Evolutionary conservation across 2,113 vertebrate species (phyloP).

Genomic region (Mesitornis unicolor): DNA sequence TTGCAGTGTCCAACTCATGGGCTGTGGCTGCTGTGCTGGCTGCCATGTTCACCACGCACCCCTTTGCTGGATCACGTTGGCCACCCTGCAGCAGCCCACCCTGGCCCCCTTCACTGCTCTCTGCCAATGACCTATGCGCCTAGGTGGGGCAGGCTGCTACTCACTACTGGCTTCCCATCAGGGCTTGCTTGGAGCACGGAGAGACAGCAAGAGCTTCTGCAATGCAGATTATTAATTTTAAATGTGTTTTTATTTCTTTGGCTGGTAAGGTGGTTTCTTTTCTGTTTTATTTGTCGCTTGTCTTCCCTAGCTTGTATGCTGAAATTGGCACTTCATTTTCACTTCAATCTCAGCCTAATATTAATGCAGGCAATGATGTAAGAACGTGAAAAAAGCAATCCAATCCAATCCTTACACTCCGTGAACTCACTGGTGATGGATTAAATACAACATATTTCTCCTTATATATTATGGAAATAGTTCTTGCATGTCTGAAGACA

Average conservation of each 20-base stretch:
- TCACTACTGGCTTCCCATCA: background rate
- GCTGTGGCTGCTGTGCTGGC: background rate
- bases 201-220: background rate
- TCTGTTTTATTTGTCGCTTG: background rate
- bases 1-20: rapidly evolving
- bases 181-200: rapidly evolving
- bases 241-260: background rate
- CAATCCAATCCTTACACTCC: background rate
- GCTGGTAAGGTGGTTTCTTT: background rate
- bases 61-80: rapidly evolving
- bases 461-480: constrained; percentile 30
- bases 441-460: constrained; percentile 12
- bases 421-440: constrained; percentile 14
- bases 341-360: constrained; percentile 12
- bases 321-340: constrained; percentile 60
- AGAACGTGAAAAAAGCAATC: constrained; percentile 47
- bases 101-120: background rate
- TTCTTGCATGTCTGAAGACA: background rate
- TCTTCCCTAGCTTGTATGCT: constrained; percentile 30
- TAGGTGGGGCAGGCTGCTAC: background rate
- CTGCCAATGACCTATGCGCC: background rate
- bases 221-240: background rate
- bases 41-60: rapidly evolving
- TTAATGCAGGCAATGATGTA: constrained; percentile 1
- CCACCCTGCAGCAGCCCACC: background rate